These are phyloP conservation scores for Ophion obscuratus DNA, from an alignment of 2,888 invertebrate genomes.

Conservation along the genomic window DNA sequence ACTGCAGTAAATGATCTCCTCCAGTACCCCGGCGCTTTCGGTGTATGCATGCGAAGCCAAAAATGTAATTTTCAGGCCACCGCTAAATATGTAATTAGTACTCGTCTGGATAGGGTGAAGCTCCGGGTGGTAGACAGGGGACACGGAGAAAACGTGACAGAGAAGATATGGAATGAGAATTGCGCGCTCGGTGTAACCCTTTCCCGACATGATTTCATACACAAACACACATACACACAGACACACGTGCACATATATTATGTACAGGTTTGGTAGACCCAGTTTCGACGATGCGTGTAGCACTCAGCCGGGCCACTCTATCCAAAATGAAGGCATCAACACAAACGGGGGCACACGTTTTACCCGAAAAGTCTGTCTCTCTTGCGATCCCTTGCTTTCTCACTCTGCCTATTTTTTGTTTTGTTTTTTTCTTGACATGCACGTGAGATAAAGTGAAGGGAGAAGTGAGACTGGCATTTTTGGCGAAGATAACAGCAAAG, in stretches of 20 bases:
- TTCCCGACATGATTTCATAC: not conserved
- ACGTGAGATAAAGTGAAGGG: too few species aligned
- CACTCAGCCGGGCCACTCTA: slow-evolving; percentile 55
- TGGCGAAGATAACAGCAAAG: too few species aligned
- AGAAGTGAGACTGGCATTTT: too few species aligned
- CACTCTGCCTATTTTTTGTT: not conserved
- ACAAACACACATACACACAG: not conserved
- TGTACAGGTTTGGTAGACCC: slow-evolving; percentile 1
- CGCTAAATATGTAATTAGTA: slow-evolving; percentile 70
- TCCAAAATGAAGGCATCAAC: slow-evolving; percentile 11
- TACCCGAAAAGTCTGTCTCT: too few species aligned
- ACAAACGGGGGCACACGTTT: too few species aligned
- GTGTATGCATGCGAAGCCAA: slow-evolving; percentile 57
- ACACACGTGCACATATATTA: not conserved
- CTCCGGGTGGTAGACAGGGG: slow-evolving; percentile 38
- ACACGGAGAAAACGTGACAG: slow-evolving; percentile 44
- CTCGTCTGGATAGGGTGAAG: slow-evolving; percentile 54
- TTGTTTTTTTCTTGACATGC: not conserved
- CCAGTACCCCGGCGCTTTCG: not conserved
- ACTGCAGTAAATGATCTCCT: slow-evolving; percentile 46
- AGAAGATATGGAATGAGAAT: slow-evolving; percentile 38
- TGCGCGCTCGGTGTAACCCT: slow-evolving; percentile 8
- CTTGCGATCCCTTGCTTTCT: not conserved
- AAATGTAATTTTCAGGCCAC: slow-evolving; percentile 63
- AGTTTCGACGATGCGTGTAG: slow-evolving; percentile 60